Evolutionary conservation across 2,797 vertebrate species (phyloP), one percentile per base, ranked within the genome.

Genomic region (Tauraco hartlaubi): DNA sequence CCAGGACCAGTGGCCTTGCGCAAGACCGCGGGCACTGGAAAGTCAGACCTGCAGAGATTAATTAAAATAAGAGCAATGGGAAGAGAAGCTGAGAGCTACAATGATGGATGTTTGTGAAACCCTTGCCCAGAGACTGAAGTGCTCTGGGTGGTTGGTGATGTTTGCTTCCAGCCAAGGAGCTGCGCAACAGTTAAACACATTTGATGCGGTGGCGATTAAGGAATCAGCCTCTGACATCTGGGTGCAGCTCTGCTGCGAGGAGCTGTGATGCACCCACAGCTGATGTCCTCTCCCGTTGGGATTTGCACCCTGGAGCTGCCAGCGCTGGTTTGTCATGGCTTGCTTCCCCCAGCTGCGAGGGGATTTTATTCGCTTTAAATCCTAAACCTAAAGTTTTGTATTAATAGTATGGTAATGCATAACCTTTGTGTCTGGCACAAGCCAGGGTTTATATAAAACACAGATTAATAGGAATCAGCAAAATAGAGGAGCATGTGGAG

Each of bases 381-480:
- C 61, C 78, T 29, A 28, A 74, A 26, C 52, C 64, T 80, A 64
- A 75, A 83, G 18, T 83, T 77, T 35, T 48, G 54, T 51, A 55
- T 85, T 87, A 83, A 67, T 58, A 77, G 75, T 43, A 20, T 0
- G 1, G 56, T 73, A 74, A 86, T 29, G 35, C 67, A 1, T 35
- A 0, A 13, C 29, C 77, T 83, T 62, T 44, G 58, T 33, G 75
- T 59, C 76, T 66, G 29, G 64, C 9, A 2, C 33, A 54, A 76
- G 31, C n/a, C 75, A 63, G 68, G 51, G 69, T 72, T 95, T 94
- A 88, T 26, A 55, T 92, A 94, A 96, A 96, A 80, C n/a, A 46
- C 37, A 81, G 96, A 94, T 94, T 95, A 94, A 73, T 35, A 48
- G 66, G 87, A 94, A 89, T 84, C 71, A 80, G 89, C 73, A 85